phyloP scores from a whole-genome alignment of 2,797 vertebrate species.

The Etheostoma nigrum region DNA sequence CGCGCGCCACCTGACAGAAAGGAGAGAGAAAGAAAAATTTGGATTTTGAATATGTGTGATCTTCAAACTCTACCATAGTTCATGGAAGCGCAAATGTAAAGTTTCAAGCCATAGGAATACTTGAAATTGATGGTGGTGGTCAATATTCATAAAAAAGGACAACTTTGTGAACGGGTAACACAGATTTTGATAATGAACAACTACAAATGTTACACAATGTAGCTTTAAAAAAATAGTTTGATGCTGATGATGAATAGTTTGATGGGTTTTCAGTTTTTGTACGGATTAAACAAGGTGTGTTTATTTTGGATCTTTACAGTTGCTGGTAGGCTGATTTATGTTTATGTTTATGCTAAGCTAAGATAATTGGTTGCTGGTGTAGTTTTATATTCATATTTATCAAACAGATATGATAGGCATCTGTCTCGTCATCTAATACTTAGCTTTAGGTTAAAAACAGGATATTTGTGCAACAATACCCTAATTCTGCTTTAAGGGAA shows the following conservation, averaged over 20 bases:
- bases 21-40: no score
- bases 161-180: no score
- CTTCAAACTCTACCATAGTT: no score
- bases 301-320: neutral
- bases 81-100: no score
- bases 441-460: neutral
- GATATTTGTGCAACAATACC: conserved; percentile 41
- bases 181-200: no score
- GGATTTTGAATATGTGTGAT: no score
- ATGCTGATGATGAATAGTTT: no score
- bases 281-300: neutral
- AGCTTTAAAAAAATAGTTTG: neutral
- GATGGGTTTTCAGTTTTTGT: neutral
- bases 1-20: no score
- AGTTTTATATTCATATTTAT: neutral
- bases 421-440: neutral
- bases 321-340: neutral
- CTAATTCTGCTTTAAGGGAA: conserved; percentile 72
- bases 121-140: no score
- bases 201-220: no score
- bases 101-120: no score
- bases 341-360: neutral
- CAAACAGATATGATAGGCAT: neutral
- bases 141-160: no score
- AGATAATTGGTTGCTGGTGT: neutral